Evolutionary conservation across 2,888 invertebrate species (phyloP).

Genomic region (Linnaemya vulpina): DNA sequence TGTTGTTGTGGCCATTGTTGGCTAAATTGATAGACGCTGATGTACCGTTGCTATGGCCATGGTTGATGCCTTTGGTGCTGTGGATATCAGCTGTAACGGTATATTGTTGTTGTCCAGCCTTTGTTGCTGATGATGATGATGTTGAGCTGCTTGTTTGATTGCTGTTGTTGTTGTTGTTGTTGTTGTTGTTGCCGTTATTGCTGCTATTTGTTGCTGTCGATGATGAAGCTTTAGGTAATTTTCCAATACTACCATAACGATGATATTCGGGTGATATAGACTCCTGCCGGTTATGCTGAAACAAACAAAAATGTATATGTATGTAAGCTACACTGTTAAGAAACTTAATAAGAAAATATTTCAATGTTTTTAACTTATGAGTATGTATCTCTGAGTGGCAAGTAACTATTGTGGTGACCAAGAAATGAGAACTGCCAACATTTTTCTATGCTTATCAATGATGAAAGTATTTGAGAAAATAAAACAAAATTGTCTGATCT

Average conservation of each 20-base stretch:
- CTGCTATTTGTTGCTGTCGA: constrained; percentile 70
- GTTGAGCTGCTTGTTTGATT: constrained; percentile 70
- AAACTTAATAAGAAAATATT: constrained; percentile 57
- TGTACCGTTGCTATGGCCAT: constrained; percentile 58
- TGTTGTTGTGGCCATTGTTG: constrained; percentile 54
- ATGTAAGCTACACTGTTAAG: constrained; percentile 38
- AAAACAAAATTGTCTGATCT: background rate
- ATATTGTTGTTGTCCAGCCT: constrained; percentile 61
- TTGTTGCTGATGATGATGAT: constrained; percentile 49
- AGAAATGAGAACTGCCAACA: constrained; percentile 51
- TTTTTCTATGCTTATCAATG: constrained; percentile 75
- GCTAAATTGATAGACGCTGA: constrained; percentile 63
- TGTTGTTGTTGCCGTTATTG: constrained; percentile 54
- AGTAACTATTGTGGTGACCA: constrained; percentile 34
- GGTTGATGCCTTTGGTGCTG: constrained; percentile 65
- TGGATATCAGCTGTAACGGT: constrained; percentile 71
- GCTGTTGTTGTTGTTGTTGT: constrained; percentile 72
- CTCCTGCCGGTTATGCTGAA: constrained; percentile 82
- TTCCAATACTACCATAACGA: constrained; percentile 81
- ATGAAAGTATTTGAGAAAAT: constrained; percentile 77
- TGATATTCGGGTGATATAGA: constrained; percentile 82
- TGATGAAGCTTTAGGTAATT: constrained; percentile 78
- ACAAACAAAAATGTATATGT: constrained; percentile 45
- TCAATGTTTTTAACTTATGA: constrained; percentile 11
- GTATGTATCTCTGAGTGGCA: constrained; percentile 20